Evolutionary conservation across 2,113 vertebrate species (phyloP), one percentile per base, ranked within the genome.

Genomic region (Hirundichthys speculiger): DNA sequence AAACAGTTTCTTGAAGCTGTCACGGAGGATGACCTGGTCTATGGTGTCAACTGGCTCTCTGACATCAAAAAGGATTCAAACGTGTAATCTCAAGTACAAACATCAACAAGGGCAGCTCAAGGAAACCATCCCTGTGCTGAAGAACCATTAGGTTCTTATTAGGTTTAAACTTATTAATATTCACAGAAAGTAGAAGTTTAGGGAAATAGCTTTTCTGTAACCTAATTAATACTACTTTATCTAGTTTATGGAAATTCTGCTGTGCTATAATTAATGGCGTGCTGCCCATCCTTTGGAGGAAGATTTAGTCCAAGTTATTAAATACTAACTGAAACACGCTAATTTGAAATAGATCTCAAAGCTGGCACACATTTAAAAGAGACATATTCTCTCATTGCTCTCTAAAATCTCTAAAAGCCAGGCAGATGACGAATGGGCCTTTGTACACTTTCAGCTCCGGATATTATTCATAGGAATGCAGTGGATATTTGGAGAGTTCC

Each of bases 21-120:
- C 49, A 64, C 72, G 80, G 41, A 27, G 40, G 27, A 51, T 74
- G 80, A 79, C 82, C 73, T 46, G 64, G 64, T 64, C 62, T 34
- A 43, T 3, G 39, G 46, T 69, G 72, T 83, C 81, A 76, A 63
- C 55, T n/a, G 59, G 52, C 63, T 72, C 27, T 40, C 51, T 47
- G 70, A 64, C 64, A 83, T 74, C 66, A 73, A 64, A 82, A 79
- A 14, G 66, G 40, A 66, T 72, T 83, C 64, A 70, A 73, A 73
- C 39, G 3, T 63, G 52, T 56, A 55, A 72, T 67, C 59, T 55
- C 46, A 48, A 73, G 52, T 72, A 62, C 39, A 64, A 79, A 73
- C 68, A 64, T 40, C 46, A 50, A 51, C 63, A 41, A 58, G 42
- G 22, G 19, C 22, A 41, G 48, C 65, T 49, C 27, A 56, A 38